phyloP scores from a whole-genome alignment of 2,113 vertebrate species.

The Coracopsis vasa region DNA sequence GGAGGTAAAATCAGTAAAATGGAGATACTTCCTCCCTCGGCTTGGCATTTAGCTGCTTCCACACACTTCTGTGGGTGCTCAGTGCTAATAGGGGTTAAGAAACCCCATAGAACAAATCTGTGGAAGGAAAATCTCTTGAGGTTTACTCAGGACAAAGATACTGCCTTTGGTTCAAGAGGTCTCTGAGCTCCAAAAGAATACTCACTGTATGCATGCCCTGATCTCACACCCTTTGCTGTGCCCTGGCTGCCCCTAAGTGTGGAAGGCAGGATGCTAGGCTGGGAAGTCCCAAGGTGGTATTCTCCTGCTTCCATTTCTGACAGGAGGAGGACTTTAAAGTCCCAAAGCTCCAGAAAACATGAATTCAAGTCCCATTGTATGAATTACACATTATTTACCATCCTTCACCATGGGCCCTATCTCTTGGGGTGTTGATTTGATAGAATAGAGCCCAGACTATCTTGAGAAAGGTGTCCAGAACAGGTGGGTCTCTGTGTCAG shows the following conservation, averaged over 20 bases:
- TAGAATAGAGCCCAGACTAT: not conserved
- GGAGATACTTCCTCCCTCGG: not conserved
- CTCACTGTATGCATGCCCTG: not conserved
- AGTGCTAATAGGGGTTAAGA: not conserved
- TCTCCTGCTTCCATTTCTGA: not conserved
- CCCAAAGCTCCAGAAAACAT: not conserved
- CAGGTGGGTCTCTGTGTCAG: not conserved
- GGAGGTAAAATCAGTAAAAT: not conserved
- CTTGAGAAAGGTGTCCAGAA: not conserved
- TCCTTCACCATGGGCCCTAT: not conserved
- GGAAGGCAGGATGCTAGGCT: not conserved
- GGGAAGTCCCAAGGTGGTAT: not conserved
- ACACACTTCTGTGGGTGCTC: not conserved
- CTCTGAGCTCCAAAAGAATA: not conserved
- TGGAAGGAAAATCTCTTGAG: not conserved
- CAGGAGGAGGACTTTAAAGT: not conserved
- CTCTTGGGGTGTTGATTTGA: not conserved
- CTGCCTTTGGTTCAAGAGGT: not conserved
- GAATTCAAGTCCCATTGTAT: not conserved
- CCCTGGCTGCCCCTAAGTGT: not conserved
- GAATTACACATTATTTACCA: not conserved
- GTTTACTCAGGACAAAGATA: not conserved
- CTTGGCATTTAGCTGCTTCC: not conserved
- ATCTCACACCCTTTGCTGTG: not conserved
- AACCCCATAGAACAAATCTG: not conserved